Conservation (phyloP, 2,888 invertebrate genomes). For the Nemotelus nigrinus region DNA sequence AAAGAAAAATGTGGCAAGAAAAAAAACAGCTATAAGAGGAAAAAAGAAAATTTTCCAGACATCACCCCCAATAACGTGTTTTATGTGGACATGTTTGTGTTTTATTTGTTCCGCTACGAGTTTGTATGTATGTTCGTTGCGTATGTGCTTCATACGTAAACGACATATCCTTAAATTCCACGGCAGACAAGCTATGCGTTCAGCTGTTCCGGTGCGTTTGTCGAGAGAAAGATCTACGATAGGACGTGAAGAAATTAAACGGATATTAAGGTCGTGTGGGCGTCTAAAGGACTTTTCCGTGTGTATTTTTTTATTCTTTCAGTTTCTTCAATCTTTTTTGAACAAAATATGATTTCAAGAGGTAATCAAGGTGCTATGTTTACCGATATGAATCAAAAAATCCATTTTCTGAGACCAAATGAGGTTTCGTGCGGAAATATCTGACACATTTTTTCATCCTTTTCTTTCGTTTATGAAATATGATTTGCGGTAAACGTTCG, state of each 20-base stretch:
- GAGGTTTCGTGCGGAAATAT: neutral
- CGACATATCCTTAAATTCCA: slow-evolving; percentile 1
- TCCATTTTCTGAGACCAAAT: slow-evolving; percentile 10
- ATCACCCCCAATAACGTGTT: slow-evolving; percentile 27
- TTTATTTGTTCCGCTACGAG: neutral
- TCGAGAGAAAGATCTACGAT: neutral
- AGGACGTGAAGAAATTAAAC: slow-evolving; percentile 13
- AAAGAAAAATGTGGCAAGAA: slow-evolving; percentile 5
- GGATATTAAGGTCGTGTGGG: slow-evolving; percentile 15
- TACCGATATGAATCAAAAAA: slow-evolving; percentile 33
- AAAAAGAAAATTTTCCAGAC: slow-evolving; percentile 37
- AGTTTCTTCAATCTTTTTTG: neutral
- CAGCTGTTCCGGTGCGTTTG: slow-evolving; percentile 13
- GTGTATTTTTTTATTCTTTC: neutral
- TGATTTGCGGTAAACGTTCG: neutral
- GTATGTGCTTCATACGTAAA: neutral
- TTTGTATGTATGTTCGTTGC: neutral
- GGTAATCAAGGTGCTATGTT: slow-evolving; percentile 35
- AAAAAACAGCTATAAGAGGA: neutral
- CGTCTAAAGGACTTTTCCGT: slow-evolving; percentile 26
- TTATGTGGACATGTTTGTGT: slow-evolving; percentile 4
- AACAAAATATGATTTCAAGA: slow-evolving; percentile 29
- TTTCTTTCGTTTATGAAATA: neutral
- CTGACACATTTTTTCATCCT: neutral
- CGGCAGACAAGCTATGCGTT: neutral